Conservation (phyloP, 2,888 invertebrate species). For the Galerucella nymphaeae region DNA sequence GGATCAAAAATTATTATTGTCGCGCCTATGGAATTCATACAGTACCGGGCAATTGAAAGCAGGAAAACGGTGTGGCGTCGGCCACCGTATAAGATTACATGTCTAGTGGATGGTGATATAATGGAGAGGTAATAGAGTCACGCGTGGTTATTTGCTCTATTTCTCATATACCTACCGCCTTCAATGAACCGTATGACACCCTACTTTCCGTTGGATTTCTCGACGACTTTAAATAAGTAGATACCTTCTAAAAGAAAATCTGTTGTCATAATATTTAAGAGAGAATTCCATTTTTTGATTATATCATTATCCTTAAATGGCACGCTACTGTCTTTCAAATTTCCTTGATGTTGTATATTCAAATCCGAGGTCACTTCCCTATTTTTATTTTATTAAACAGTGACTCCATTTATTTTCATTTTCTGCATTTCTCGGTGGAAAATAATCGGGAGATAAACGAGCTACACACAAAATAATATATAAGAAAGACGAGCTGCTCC, state of each 20-base stretch:
- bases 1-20: background rate
- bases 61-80: slow-evolving; percentile 46
- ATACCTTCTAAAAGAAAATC: slow-evolving; percentile 30
- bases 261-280: background rate
- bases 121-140: slow-evolving; percentile 63
- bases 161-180: slow-evolving; percentile 31
- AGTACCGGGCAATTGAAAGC: slow-evolving; percentile 30
- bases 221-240: slow-evolving; percentile 35
- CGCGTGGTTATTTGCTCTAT: slow-evolving; percentile 56
- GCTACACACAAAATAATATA: slow-evolving; percentile 15
- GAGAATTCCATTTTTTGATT: background rate
- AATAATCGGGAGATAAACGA: slow-evolving; percentile 23
- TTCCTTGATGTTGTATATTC: slow-evolving; percentile 5
- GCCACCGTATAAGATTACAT: slow-evolving; percentile 62
- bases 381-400: slow-evolving; percentile 9
- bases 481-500: slow-evolving; percentile 5
- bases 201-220: slow-evolving; percentile 25
- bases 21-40: background rate
- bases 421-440: slow-evolving; percentile 17
- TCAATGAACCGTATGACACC: slow-evolving; percentile 27
- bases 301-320: background rate
- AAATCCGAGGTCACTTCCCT: slow-evolving; percentile 1
- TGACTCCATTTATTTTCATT: slow-evolving; percentile 29
- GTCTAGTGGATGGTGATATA: slow-evolving; percentile 64
- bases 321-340: background rate